These are phyloP conservation scores for Petrolisthes cinctipes DNA, from an alignment of 2,888 invertebrate genomes.

Conservation along the genomic window DNA sequence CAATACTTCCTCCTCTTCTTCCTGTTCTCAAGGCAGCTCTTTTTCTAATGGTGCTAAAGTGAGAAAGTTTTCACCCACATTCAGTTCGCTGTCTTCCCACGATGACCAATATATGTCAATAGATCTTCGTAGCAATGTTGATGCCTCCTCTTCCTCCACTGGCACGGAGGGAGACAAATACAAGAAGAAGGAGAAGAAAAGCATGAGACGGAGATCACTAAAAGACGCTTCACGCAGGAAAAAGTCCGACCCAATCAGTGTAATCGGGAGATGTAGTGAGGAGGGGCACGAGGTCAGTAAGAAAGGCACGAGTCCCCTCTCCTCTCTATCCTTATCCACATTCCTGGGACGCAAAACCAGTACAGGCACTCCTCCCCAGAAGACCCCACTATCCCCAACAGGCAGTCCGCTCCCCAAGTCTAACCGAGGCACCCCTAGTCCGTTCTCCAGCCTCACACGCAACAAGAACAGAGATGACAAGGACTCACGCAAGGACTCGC, in stretches of 20 bases:
- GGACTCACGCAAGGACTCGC: slow-evolving; percentile 40
- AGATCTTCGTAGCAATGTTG: slow-evolving; percentile 49
- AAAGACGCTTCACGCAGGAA: slow-evolving; percentile 59
- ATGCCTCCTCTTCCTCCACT: slow-evolving; percentile 40
- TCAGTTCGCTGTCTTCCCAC: slow-evolving; percentile 57
- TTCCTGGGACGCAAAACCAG: slow-evolving; percentile 69
- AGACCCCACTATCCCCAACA: slow-evolving; percentile 69
- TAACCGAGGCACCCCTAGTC: slow-evolving; percentile 63
- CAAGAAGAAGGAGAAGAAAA: slow-evolving; percentile 59
- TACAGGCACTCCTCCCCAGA: slow-evolving; percentile 70
- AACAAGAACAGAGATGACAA: slow-evolving; percentile 59
- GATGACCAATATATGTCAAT: slow-evolving; percentile 56
- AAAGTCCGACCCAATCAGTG: slow-evolving; percentile 60
- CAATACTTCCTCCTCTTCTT: slow-evolving; percentile 45
- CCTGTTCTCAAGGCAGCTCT: slow-evolving; percentile 42
- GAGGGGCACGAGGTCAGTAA: slow-evolving; percentile 37
- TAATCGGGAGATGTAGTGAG: slow-evolving; percentile 32
- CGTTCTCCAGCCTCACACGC: slow-evolving; percentile 61
- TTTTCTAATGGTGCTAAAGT: slow-evolving; percentile 57
- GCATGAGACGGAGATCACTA: slow-evolving; percentile 52
- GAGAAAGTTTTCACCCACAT: slow-evolving; percentile 54
- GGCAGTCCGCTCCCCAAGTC: slow-evolving; percentile 64
- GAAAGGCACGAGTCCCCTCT: slow-evolving; percentile 57
- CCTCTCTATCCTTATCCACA: slow-evolving; percentile 58
- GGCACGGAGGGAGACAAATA: slow-evolving; percentile 50